These are phyloP conservation scores for Epinephelus fuscoguttatus DNA, from an alignment of 2,113 vertebrate species.

Conservation along the genomic window DNA sequence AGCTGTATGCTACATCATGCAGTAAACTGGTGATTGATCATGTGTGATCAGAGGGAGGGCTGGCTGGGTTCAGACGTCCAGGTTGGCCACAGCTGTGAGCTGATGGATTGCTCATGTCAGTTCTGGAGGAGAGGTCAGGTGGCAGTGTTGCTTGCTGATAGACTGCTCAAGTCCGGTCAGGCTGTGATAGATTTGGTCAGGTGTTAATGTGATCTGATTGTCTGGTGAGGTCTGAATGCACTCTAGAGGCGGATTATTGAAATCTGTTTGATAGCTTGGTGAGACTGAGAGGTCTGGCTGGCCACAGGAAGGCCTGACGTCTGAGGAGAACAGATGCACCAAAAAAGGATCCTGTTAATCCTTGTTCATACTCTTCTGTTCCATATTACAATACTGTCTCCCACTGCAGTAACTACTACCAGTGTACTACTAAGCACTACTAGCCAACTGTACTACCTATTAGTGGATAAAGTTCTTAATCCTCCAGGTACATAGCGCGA, in stretches of 20 bases:
- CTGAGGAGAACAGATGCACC: background rate
- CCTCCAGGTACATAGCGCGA: no score
- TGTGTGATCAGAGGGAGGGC: conserved; percentile 30
- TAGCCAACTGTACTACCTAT: no score
- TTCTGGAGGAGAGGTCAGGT: conserved; percentile 42
- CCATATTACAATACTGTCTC: background rate
- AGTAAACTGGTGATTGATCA: conserved; percentile 32
- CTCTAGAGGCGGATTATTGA: conserved; percentile 8
- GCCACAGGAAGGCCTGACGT: background rate
- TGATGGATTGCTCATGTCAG: conserved; percentile 55
- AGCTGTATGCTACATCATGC: conserved; percentile 1
- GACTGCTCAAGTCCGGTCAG: conserved; percentile 34
- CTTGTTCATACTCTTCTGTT: background rate
- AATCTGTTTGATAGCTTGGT: background rate
- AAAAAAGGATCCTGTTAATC: background rate
- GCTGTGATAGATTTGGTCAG: conserved; percentile 62
- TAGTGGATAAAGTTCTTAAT: no score
- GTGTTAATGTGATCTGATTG: conserved; percentile 55
- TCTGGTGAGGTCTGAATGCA: conserved; percentile 14
- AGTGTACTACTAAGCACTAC: background rate
- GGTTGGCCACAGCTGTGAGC: conserved; percentile 40
- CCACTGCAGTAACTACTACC: background rate
- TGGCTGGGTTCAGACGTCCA: conserved; percentile 24
- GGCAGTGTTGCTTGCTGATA: conserved; percentile 18
- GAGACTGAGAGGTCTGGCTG: conserved; percentile 1